phyloP scores from a whole-genome alignment of 2,113 vertebrate species.

The Gallinago jamesoni region DNA sequence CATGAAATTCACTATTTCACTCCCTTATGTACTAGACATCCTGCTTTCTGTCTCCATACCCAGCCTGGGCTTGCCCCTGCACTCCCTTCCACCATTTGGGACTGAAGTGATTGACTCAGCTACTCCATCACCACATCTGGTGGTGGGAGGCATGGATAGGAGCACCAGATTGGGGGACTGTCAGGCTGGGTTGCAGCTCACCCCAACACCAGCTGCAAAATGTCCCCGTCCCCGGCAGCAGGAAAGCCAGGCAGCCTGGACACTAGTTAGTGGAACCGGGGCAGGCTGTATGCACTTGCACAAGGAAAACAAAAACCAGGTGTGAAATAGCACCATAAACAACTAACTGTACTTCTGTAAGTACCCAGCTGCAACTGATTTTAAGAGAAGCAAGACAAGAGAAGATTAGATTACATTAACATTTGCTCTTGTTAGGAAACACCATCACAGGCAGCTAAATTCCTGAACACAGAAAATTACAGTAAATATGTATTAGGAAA shows the following conservation, averaged over 20 bases:
- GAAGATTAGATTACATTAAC: not conserved
- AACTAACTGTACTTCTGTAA: not conserved
- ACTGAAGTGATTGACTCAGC: not conserved
- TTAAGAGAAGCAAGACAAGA: not conserved
- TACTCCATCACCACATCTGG: rapidly evolving
- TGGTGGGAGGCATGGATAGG: rapidly evolving
- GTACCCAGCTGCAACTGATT: not conserved
- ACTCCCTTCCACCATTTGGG: rapidly evolving
- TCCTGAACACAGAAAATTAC: not conserved
- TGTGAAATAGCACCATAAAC: not conserved
- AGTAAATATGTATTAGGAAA: not conserved
- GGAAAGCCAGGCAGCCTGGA: not conserved
- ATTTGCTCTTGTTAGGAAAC: not conserved
- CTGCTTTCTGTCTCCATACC: not conserved
- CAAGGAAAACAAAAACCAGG: not conserved
- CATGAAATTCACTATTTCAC: not conserved
- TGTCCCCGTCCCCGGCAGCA: not conserved
- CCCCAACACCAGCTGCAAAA: not conserved
- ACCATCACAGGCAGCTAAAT: not conserved
- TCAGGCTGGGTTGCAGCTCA: not conserved
- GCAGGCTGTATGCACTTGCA: not conserved
- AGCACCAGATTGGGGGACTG: not conserved
- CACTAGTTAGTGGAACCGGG: not conserved
- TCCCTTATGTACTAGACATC: not conserved
- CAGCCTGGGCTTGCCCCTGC: not conserved